Conservation (phyloP, 53 echinoderm and acorn worm genomes). For the Antedon mediterranea region DNA sequence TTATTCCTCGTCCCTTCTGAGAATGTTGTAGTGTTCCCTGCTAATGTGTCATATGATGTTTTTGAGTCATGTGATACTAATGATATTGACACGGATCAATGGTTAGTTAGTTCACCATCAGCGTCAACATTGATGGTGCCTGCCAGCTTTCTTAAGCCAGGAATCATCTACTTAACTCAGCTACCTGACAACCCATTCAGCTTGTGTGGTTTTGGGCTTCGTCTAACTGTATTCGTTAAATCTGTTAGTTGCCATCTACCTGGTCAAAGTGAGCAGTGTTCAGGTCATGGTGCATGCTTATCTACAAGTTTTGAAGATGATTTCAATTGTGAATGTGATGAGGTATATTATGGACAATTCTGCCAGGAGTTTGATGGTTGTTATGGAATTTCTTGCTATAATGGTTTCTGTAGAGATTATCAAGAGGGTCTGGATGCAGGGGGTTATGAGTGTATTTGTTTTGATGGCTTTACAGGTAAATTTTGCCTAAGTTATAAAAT, state of each 20-base stretch:
- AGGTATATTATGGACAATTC: slow-evolving; percentile 23
- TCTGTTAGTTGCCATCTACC: slow-evolving; percentile 3
- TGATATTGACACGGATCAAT: slow-evolving; percentile 4
- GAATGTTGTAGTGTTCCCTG: slow-evolving; percentile 17
- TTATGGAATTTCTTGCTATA: slow-evolving; percentile 21
- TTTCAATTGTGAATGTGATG: slow-evolving; percentile 28
- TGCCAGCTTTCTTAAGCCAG: slow-evolving; percentile 23
- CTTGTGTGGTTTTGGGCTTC: slow-evolving; percentile 37
- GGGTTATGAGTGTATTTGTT: slow-evolving; percentile 31
- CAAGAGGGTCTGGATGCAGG: slow-evolving; percentile 3
- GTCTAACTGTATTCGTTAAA: slow-evolving; percentile 39
- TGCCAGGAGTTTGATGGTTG: slow-evolving; percentile 63
- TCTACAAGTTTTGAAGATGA: slow-evolving; percentile 9
- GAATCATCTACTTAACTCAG: slow-evolving; percentile 39
- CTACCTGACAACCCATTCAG: slow-evolving; percentile 24
- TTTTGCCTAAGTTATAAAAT: not conserved
- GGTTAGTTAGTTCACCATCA: slow-evolving; percentile 15
- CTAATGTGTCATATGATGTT: slow-evolving; percentile 21
- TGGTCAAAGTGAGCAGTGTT: slow-evolving; percentile 8
- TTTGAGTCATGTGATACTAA: slow-evolving; percentile 30
- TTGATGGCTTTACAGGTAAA: slow-evolving; percentile 32
- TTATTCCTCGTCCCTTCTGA: slow-evolving; percentile 38
- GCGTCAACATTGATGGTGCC: slow-evolving; percentile 13
- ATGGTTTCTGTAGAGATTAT: slow-evolving; percentile 43
- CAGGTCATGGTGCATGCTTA: slow-evolving; percentile 25